Evolutionary conservation across 2,888 invertebrate species (phyloP).

Genomic region (Lucinisca nassula): DNA sequence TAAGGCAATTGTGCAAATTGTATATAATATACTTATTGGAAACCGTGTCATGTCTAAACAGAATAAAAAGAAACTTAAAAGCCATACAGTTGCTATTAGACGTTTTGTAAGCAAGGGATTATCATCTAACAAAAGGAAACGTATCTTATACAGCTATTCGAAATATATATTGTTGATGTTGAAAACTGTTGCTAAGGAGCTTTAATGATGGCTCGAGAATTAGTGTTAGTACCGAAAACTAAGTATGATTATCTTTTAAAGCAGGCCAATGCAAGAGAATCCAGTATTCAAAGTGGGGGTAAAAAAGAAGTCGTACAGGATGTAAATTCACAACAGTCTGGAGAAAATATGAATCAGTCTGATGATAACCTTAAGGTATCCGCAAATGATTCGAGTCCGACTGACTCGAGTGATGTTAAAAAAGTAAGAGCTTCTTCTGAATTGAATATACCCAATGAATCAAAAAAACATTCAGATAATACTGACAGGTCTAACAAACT

Average conservation of each 20-base stretch:
- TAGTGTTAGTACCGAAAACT: conserved; percentile 25
- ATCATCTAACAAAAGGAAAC: conserved; percentile 12
- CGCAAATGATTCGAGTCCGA: too few species aligned
- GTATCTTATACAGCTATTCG: conserved; percentile 7
- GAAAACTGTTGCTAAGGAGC: conserved; percentile 14
- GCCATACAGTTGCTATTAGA: conserved; percentile 27
- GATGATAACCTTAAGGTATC: background rate
- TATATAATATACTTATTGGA: conserved; percentile 30
- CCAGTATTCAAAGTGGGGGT: background rate
- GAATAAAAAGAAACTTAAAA: conserved; percentile 10
- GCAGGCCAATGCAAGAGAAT: background rate
- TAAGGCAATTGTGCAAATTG: conserved; percentile 35
- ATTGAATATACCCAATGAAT: too few species aligned
- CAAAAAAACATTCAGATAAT: background rate
- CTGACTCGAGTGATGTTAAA: too few species aligned
- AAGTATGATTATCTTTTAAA: conserved; percentile 31
- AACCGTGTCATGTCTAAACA: background rate
- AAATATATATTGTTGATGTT: background rate
- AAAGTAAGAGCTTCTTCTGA: too few species aligned
- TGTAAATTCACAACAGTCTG: background rate
- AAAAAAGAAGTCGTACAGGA: background rate
- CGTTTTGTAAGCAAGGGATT: conserved; percentile 11
- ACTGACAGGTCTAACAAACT: background rate
- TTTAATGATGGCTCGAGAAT: conserved; percentile 31
- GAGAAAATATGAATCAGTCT: background rate